These are phyloP conservation scores for Crepidodera aurea DNA, from an alignment of 2,888 invertebrate genomes.

Conservation along the genomic window DNA sequence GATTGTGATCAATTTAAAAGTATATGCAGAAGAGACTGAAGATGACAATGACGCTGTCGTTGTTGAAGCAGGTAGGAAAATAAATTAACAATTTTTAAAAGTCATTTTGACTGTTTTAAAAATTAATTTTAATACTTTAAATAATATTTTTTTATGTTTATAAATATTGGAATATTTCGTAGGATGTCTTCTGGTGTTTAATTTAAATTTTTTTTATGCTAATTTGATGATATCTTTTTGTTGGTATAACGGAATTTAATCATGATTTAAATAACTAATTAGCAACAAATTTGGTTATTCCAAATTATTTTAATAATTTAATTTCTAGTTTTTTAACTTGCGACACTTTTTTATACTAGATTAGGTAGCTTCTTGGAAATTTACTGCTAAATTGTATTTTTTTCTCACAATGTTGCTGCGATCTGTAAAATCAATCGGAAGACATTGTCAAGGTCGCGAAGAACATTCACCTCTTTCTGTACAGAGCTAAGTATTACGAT, in stretches of 20 bases:
- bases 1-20: conserved; percentile 45
- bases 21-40: conserved; percentile 36
- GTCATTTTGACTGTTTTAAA: neutral
- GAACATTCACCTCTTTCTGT: conserved; percentile 57
- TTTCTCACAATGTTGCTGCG: conserved; percentile 10
- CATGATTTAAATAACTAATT: no score
- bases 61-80: conserved; percentile 50
- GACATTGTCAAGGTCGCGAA: conserved; percentile 58
- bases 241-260: no score
- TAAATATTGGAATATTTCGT: neutral
- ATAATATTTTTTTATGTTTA: neutral
- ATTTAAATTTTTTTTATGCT: no score
- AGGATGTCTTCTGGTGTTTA: no score
- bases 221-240: no score
- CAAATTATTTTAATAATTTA: no score
- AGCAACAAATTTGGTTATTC: no score
- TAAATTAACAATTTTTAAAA: conserved; percentile 1
- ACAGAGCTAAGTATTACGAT: conserved; percentile 34
- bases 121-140: neutral
- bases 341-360: no score
- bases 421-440: conserved; percentile 35
- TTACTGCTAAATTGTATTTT: neutral
- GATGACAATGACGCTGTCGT: conserved; percentile 47
- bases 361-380: neutral
- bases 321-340: no score